phyloP scores from a whole-genome alignment of 2,888 invertebrate species.

The Heliconius sara region DNA sequence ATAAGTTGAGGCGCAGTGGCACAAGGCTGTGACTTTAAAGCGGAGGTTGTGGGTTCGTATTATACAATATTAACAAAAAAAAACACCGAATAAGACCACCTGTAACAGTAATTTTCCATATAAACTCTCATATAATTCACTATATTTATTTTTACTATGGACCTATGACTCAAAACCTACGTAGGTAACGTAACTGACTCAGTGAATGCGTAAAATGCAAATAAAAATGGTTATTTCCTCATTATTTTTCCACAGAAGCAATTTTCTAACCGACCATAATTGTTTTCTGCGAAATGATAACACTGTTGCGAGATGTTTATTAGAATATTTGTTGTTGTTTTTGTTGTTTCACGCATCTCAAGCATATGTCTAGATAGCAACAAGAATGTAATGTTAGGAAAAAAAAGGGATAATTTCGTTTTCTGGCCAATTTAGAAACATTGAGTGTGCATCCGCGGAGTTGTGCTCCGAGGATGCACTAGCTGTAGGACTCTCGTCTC shows the following conservation, averaged over 20 bases:
- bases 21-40: too few species aligned
- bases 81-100: background rate
- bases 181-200: background rate
- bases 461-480: background rate
- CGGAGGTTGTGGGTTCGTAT: too few species aligned
- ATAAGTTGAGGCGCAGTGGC: background rate
- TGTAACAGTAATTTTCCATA: background rate
- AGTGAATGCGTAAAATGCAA: slow-evolving; percentile 19
- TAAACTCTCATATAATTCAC: background rate
- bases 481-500: background rate
- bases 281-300: slow-evolving; percentile 17
- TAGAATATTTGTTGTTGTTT: background rate
- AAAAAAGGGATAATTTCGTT: background rate
- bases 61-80: background rate
- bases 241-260: slow-evolving; percentile 27
- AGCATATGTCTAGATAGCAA: background rate
- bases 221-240: slow-evolving; percentile 24
- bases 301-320: background rate
- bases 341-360: background rate
- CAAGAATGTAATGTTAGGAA: background rate
- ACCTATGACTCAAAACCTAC: slow-evolving; percentile 20
- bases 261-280: slow-evolving; percentile 22
- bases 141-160: background rate
- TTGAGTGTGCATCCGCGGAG: too few species aligned
- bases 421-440: too few species aligned